A percentile compares a stretch with the other conserved stretches of the same genome.
These are phyloP conservation scores for Ophthalmolycus amberensis DNA, from an alignment of 2,113 vertebrate genomes.

Conservation along the genomic window DNA sequence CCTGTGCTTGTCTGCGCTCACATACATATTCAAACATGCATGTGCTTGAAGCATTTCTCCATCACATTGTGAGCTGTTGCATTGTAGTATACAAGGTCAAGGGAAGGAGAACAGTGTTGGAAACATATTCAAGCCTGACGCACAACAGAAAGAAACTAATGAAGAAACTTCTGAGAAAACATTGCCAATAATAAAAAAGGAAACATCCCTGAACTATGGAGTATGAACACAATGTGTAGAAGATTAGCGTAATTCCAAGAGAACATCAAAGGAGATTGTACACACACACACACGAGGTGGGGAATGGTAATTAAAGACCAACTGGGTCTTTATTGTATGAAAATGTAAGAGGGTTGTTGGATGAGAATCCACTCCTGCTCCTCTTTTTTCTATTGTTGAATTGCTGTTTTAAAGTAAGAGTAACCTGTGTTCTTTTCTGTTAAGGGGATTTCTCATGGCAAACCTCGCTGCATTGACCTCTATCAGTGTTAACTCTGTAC, in stretches of 20 bases:
- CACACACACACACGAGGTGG: neutral
- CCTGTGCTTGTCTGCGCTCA: conserved; percentile 40
- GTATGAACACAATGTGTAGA: conserved; percentile 1
- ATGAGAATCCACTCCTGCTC: neutral
- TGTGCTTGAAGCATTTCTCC: conserved; percentile 41
- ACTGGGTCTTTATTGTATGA: neutral
- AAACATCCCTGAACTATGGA: conserved; percentile 10
- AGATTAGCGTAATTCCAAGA: conserved; percentile 7
- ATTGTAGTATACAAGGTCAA: conserved; percentile 35
- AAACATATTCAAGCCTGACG: conserved; percentile 22
- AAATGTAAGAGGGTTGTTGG: neutral
- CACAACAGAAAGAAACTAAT: conserved; percentile 21
- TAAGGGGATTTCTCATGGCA: neutral
- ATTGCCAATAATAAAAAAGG: conserved; percentile 2
- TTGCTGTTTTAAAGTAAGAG: neutral
- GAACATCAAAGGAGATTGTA: conserved; percentile 6
- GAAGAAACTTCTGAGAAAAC: conserved; percentile 12
- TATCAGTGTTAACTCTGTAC: neutral
- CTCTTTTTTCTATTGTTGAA: neutral
- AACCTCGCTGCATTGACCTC: neutral
- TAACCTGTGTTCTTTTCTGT: neutral
- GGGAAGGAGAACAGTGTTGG: conserved; percentile 18
- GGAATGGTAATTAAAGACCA: neutral
- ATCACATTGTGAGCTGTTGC: conserved; percentile 44
- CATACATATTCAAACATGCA: conserved; percentile 55